Evolutionary conservation across 1,140 invertebrate species (phyloP).

Genomic region (Pachypsylla venusta): DNA sequence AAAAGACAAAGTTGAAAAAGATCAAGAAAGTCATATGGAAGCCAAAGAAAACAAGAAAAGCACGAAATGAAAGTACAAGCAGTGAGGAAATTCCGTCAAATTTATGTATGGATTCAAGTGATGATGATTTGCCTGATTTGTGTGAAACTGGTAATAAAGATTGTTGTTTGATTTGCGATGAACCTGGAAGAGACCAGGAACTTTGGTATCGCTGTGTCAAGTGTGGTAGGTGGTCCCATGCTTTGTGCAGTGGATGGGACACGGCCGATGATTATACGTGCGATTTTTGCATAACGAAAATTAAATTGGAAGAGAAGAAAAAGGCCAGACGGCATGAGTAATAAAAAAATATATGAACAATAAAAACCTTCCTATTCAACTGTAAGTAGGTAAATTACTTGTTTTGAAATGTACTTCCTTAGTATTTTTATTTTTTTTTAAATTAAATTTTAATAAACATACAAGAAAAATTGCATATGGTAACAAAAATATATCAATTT

Average conservation of each 20-base stretch:
- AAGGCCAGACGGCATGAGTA: not conserved
- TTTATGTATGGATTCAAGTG: slow-evolving; percentile 7
- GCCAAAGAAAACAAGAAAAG: not conserved
- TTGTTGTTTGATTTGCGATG: slow-evolving; percentile 18
- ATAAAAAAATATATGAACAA: not conserved
- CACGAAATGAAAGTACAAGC: slow-evolving; percentile 4
- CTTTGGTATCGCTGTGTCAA: slow-evolving; percentile 17
- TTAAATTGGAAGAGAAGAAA: slow-evolving; percentile 4
- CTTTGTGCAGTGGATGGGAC: slow-evolving; percentile 14
- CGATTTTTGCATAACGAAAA: slow-evolving; percentile 12
- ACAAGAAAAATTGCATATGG: not conserved
- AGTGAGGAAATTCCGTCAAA: slow-evolving; percentile 1
- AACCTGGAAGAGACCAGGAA: slow-evolving; percentile 19
- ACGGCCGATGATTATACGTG: slow-evolving; percentile 14
- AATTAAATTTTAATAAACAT: not conserved
- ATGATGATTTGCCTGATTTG: slow-evolving; percentile 5
- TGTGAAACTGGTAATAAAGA: slow-evolving; percentile 4
- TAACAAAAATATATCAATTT: slow-evolving; percentile 3
- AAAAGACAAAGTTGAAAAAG: slow-evolving; percentile 1
- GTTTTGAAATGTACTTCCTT: slow-evolving; percentile 6
- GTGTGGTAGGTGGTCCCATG: slow-evolving; percentile 17
- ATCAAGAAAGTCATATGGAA: not conserved
- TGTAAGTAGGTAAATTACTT: too few species aligned
- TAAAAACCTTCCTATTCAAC: not conserved
- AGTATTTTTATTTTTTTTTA: not conserved